These are phyloP conservation scores for Oreotrochilus melanogaster DNA, from an alignment of 2,113 vertebrate species.

Conservation along the genomic window DNA sequence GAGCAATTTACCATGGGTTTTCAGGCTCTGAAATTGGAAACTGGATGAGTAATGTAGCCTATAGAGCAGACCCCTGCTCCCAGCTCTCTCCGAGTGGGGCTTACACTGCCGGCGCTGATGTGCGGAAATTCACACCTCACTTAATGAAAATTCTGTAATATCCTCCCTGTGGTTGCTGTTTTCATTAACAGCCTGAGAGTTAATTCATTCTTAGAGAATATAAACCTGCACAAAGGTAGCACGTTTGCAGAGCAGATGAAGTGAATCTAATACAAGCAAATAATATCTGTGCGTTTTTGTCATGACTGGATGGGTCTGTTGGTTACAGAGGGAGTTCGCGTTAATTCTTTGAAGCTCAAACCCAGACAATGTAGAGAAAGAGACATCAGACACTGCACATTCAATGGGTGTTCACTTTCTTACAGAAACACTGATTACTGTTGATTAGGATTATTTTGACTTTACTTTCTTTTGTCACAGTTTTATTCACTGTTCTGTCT, in stretches of 20 bases:
- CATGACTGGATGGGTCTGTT: neutral
- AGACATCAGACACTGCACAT: neutral
- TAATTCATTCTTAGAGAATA: neutral
- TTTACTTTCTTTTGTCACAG: neutral
- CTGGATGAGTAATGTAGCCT: neutral
- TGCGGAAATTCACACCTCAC: neutral
- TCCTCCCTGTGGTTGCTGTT: neutral
- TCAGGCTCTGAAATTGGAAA: slow-evolving; percentile 12
- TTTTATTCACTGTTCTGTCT: neutral
- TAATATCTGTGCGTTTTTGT: neutral
- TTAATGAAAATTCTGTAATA: neutral
- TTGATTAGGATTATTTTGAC: neutral
- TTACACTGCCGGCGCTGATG: neutral
- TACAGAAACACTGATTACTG: neutral
- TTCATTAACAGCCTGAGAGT: neutral
- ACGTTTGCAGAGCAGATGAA: neutral
- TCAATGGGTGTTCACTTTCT: neutral
- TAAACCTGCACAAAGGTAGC: neutral
- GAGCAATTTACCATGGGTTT: neutral
- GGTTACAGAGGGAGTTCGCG: neutral
- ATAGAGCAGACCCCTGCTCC: neutral
- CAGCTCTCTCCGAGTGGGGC: neutral
- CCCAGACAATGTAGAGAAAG: neutral
- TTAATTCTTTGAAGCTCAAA: slow-evolving; percentile 32
- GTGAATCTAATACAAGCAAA: slow-evolving; percentile 2